Conservation (phyloP, 2,888 invertebrate genomes). For the Melipona beecheii region DNA sequence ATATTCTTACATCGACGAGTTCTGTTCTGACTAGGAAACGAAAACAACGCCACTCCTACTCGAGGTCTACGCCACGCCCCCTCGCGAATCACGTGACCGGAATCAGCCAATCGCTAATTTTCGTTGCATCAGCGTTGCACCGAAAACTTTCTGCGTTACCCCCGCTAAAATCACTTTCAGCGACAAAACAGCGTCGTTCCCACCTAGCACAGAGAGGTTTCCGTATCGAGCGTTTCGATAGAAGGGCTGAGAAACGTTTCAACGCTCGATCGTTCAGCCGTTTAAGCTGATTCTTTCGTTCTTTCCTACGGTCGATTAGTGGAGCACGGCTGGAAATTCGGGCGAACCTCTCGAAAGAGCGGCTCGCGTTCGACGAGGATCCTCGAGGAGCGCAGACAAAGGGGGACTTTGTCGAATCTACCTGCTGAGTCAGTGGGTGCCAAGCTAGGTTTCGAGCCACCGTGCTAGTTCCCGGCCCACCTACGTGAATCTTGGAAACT, state of each 20-base stretch:
- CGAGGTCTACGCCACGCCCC: too few species aligned
- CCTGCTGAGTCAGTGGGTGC: conserved; percentile 66
- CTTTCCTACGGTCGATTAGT: conserved; percentile 32
- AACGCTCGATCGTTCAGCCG: neutral
- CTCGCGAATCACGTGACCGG: too few species aligned
- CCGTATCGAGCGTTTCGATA: neutral
- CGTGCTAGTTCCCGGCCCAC: conserved; percentile 55
- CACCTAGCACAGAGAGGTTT: neutral
- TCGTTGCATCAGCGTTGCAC: too few species aligned
- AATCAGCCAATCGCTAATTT: too few species aligned
- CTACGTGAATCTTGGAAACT: conserved; percentile 61
- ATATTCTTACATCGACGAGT: too few species aligned
- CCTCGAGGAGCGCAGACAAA: conserved; percentile 56
- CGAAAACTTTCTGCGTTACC: too few species aligned
- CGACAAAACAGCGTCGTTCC: neutral
- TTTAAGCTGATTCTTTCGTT: conserved; percentile 9
- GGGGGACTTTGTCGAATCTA: conserved; percentile 64
- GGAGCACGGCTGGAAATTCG: conserved; percentile 22
- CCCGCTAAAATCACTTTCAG: too few species aligned
- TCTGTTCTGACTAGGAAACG: too few species aligned
- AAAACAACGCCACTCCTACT: too few species aligned
- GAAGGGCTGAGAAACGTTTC: neutral
- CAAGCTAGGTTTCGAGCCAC: conserved; percentile 28
- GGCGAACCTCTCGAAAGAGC: conserved; percentile 13
- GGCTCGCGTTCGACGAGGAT: conserved; percentile 14